Base-by-base conservation (phyloP, 35 echinoderm and acorn worm genomes). In the Heliocidaris erythrogramma region DNA sequence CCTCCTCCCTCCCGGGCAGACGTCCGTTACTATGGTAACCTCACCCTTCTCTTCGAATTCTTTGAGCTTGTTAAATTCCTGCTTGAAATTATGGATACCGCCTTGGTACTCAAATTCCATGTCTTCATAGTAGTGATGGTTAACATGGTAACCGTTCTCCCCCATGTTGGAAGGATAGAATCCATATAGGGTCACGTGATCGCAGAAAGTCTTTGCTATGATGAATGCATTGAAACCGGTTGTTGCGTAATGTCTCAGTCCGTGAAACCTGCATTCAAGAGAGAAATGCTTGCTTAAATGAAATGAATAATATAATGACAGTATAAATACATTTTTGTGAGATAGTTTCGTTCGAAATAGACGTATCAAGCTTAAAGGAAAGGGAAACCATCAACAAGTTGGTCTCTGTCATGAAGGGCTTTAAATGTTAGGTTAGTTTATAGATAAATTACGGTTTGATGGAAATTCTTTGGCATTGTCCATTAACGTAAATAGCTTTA, bases 111-210 rank as follows among this genome's bases (percentile, higher is more conserved):
- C 91, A 50, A 95, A 95, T 6, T 53, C 52, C 9, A 93, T 85
- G 30, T 97, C 94, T 89, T 95, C 96, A 50, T 97, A 97, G 91
- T 97, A 97, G 48, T 97, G 96, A 31, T 97, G 96, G 13, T 90
- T 91, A 9, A 97, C 47, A 13, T 48, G 90, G 48, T 85, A 60
- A 14, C 93, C 94, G 18, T 60, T 14, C 27, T 90, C 91, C 49
- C 93, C 96, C 18, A 30, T 60, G 48, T 60, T 95, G 84, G 84
- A 97, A 1, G 96, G 96, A 60, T 97, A 95, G 91, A 95, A 97
- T 3, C 96, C 96, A 48, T 97, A 97, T 14, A 97, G 60, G 0
- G 96, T 97, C 59, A 97, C 91, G 94, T 95, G 88, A 56, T 93
- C 49, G 53, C 96, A 97, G 94, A 97, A 95, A 0, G 94, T 91